Percentiles rank a stretch among this genome's conserved stretches.
These are phyloP conservation scores for Trogon surrucura DNA, from an alignment of 2,113 vertebrate genomes.

Conservation along the genomic window DNA sequence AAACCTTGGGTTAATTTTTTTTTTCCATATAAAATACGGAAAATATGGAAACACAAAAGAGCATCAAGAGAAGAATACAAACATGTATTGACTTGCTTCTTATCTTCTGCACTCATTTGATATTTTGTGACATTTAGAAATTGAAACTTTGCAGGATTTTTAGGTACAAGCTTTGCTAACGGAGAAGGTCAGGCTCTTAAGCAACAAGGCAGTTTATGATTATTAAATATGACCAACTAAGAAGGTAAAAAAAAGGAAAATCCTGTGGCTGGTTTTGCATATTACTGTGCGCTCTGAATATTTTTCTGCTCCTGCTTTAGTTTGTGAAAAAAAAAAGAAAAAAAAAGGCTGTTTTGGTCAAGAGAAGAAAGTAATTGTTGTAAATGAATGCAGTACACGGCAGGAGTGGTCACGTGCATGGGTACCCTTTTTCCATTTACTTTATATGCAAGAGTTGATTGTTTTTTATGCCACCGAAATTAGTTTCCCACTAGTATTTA, in stretches of 20 bases:
- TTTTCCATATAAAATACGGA: background rate
- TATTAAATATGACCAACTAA: slow-evolving; percentile 40
- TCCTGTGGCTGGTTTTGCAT: background rate
- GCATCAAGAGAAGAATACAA: slow-evolving; percentile 55
- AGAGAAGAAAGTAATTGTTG: slow-evolving; percentile 6
- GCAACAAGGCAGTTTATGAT: slow-evolving; percentile 53
- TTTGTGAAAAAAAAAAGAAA: background rate
- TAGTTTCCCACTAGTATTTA: slow-evolving; percentile 68
- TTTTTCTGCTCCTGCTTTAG: background rate
- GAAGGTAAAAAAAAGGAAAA: background rate
- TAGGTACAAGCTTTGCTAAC: slow-evolving; percentile 25
- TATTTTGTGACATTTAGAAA: slow-evolving; percentile 76
- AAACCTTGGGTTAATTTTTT: slow-evolving; percentile 15
- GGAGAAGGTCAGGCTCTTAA: slow-evolving; percentile 53
- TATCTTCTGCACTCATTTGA: slow-evolving; percentile 55
- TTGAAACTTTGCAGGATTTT: slow-evolving; percentile 61
- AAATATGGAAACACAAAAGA: slow-evolving; percentile 24
- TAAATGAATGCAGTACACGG: background rate
- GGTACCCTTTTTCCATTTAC: background rate
- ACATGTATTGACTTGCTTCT: slow-evolving; percentile 65
- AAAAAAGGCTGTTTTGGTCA: background rate
- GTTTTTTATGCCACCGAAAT: slow-evolving; percentile 48
- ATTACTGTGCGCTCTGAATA: background rate
- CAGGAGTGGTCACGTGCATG: background rate
- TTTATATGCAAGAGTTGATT: slow-evolving; percentile 57